These are phyloP conservation scores for rat (Rattus norvegicus) DNA, from an alignment of 2,113 vertebrate genomes.

Conservation along the genomic window GRCr8 NC_086039.1:33669501-33670000, in stretches of 20 bases:
- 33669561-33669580: slow-evolving; percentile 89
- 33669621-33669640: slow-evolving; percentile 87
- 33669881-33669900: background rate
- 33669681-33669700: slow-evolving; percentile 78
- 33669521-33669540: slow-evolving; percentile 91
- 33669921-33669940: background rate
- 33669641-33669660: slow-evolving; percentile 85
- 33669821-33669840: background rate
- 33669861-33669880: slow-evolving; percentile 14
- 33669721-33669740: slow-evolving; percentile 88
- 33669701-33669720: slow-evolving; percentile 82
- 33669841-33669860: slow-evolving; percentile 46
- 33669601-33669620: slow-evolving; percentile 90
- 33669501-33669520: slow-evolving; percentile 91
- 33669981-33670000: background rate
- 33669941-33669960: background rate
- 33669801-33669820: slow-evolving; percentile 69
- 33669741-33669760: slow-evolving; percentile 85
- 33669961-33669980: background rate
- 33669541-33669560: slow-evolving; percentile 91
- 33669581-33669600: slow-evolving; percentile 90
- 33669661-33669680: slow-evolving; percentile 86
- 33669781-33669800: slow-evolving; percentile 74
- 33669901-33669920: no score
- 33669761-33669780: slow-evolving; percentile 85